Evolutionary conservation across 2,888 invertebrate species (phyloP), one percentile per base, ranked within the genome.

Genomic region (Lingula anatina): DNA sequence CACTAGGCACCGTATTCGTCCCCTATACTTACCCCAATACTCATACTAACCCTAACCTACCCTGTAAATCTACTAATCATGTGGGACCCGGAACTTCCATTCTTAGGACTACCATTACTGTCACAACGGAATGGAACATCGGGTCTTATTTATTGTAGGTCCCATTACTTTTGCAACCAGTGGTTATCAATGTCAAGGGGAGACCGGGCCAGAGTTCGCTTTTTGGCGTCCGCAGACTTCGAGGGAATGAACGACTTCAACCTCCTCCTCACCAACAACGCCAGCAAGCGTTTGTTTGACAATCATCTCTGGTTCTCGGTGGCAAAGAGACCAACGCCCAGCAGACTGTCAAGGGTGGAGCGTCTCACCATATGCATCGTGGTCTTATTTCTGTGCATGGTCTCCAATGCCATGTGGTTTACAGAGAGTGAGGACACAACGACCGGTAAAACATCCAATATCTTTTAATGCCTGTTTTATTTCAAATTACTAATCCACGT

Each of bases 401-500:
- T 63, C 7, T 44, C 59, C 20, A 62, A 58, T 43, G 64, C 64
- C 21, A 64, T 64, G 62, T 64, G 55, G 49, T 64, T 54, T 40
- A 42, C 47, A 12, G 48, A 47, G 23, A 48, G 49, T 12, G 49
- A 54, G 20, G 36, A 52, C 9, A 36, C 26, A 35, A 37, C 37
- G 2, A 18, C 28, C 9, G n/a, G n/a, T n/a, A n/a, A n/a, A n/a
- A n/a, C n/a, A n/a, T n/a, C n/a, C n/a, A n/a, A n/a, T n/a, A n/a
- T n/a, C n/a, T n/a, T n/a, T n/a, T n/a, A n/a, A n/a, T n/a, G n/a
- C n/a, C n/a, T n/a, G n/a, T n/a, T n/a, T n/a, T n/a, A n/a, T n/a
- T n/a, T n/a, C n/a, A n/a, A n/a, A n/a, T n/a, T n/a, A n/a, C n/a
- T n/a, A n/a, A n/a, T n/a, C n/a, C n/a, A n/a, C n/a, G n/a, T n/a